Percentiles rank a stretch among this genome's conserved stretches.
Conservation (phyloP, 1,140 invertebrate species). For the Philotrypesis tridentata region DNA sequence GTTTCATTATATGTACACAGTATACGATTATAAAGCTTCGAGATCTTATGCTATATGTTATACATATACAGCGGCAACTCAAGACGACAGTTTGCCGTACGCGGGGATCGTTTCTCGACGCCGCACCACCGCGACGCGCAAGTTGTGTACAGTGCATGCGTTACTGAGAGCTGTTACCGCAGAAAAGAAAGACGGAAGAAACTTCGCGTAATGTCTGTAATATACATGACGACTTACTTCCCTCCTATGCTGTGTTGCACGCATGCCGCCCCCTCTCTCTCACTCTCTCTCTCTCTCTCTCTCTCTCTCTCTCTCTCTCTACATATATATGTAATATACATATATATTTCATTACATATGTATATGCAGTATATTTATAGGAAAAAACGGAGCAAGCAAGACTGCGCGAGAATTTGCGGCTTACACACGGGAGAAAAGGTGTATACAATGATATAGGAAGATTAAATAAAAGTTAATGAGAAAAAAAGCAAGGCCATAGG, state of each 20-base stretch:
- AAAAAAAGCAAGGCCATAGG: neutral
- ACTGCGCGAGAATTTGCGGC: neutral
- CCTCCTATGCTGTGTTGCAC: neutral
- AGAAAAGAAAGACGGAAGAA: conserved; percentile 26
- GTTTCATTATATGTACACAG: too few relatives aligned
- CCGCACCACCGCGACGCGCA: neutral
- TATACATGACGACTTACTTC: conserved; percentile 47
- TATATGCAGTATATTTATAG: too few relatives aligned
- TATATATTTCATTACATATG: too few relatives aligned
- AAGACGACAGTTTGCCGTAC: too few relatives aligned
- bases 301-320: too few relatives aligned
- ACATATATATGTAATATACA: too few relatives aligned
- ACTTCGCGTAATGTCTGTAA: conserved; percentile 43
- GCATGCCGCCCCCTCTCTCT: too few relatives aligned
- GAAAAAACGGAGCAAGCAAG: neutral
- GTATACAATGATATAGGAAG: conserved; percentile 27
- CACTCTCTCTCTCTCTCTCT: too few relatives aligned
- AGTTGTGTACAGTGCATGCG: neutral
- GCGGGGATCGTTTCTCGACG: conserved; percentile 5
- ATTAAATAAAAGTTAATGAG: conserved; percentile 43
- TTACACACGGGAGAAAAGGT: conserved; percentile 3
- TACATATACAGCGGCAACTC: neutral
- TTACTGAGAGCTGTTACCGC: conserved; percentile 7
- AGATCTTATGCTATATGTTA: neutral
- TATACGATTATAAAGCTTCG: too few relatives aligned